Evolutionary conservation across 64 coral and sea anemone genomes (phyloP).

Genomic region (Actinia equina): DNA sequence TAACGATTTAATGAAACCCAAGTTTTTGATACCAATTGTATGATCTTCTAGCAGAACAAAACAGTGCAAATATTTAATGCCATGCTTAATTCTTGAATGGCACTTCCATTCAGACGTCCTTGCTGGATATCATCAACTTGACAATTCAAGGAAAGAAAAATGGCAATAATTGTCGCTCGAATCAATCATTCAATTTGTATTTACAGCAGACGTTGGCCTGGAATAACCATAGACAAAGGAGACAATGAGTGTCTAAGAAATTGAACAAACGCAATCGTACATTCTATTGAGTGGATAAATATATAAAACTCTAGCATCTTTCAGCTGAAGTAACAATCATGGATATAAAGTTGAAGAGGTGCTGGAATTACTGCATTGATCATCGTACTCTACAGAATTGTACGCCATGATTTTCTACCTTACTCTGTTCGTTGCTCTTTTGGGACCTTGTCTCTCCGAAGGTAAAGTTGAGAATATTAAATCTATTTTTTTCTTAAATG

Average conservation of each 20-base stretch:
- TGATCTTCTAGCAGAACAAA: not conserved
- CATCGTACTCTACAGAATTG: not conserved
- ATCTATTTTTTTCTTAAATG: too few species aligned
- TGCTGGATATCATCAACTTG: too few species aligned
- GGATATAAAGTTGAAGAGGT: not conserved
- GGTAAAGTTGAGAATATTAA: not conserved
- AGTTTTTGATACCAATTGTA: too few species aligned
- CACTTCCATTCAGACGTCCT: not conserved
- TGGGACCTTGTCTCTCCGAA: not conserved
- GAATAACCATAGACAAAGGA: not conserved
- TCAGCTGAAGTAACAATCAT: not conserved
- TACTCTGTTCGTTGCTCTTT: not conserved
- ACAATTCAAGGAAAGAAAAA: not conserved
- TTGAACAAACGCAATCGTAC: not conserved
- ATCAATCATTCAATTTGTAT: not conserved
- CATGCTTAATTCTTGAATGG: not conserved
- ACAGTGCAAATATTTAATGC: not conserved
- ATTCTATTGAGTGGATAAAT: not conserved
- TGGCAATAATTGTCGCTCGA: not conserved
- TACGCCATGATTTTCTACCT: not conserved
- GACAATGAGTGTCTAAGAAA: not conserved
- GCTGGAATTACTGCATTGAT: not conserved
- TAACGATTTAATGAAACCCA: too few species aligned
- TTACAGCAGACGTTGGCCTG: not conserved
- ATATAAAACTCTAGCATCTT: not conserved